Evolutionary conservation across 2,113 vertebrate species (phyloP).

Genomic region (Cynopterus brachyotis): DNA sequence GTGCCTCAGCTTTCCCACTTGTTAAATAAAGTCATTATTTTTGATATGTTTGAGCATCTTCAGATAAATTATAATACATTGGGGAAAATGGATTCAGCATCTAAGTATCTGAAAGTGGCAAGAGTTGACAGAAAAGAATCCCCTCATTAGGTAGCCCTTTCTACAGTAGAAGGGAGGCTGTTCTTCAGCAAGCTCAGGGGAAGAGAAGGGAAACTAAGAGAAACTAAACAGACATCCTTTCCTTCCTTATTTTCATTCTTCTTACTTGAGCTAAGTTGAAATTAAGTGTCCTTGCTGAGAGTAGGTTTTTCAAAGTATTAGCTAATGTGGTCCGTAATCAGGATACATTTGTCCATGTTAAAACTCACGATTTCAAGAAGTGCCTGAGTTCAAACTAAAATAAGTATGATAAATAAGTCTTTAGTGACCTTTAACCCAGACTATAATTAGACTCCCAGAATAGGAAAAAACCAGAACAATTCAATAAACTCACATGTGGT

Average conservation of each 20-base stretch:
- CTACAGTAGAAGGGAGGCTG: too few species aligned
- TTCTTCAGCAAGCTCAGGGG: background rate
- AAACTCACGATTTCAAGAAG: background rate
- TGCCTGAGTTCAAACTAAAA: background rate
- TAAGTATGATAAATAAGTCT: constrained; percentile 48
- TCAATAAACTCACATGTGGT: background rate
- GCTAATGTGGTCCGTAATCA: constrained; percentile 24
- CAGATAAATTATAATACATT: background rate
- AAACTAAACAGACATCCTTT: background rate
- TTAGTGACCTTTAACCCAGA: background rate
- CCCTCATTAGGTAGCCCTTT: background rate
- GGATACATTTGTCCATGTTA: constrained; percentile 25
- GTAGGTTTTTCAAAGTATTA: constrained; percentile 24
- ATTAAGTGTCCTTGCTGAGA: constrained; percentile 29
- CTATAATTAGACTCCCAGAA: background rate
- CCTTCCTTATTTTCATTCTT: background rate
- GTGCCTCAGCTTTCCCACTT: background rate
- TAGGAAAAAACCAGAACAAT: background rate
- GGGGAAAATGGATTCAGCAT: background rate
- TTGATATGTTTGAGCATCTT: background rate
- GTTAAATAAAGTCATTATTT: constrained; percentile 1
- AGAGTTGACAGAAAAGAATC: background rate
- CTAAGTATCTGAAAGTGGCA: background rate
- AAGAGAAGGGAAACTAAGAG: background rate
- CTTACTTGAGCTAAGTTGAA: constrained; percentile 26